These are phyloP conservation scores for Simalia tracyae DNA, from an alignment of 2,797 vertebrate genomes.

Conservation along the genomic window DNA sequence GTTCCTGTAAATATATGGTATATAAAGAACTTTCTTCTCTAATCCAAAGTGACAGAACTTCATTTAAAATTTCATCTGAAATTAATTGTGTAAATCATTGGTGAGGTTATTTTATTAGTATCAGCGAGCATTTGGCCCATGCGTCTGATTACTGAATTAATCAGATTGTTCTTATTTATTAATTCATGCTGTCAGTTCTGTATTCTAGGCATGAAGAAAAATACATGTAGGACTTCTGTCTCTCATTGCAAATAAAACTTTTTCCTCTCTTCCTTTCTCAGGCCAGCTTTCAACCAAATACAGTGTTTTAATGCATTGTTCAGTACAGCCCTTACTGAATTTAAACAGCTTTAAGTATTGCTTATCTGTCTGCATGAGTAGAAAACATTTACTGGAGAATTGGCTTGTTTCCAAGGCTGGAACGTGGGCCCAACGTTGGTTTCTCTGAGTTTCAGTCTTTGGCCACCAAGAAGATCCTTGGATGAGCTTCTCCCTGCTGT, in stretches of 20 bases:
- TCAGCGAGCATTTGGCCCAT: slow-evolving; percentile 59
- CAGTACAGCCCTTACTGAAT: neutral
- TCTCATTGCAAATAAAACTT: neutral
- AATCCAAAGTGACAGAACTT: slow-evolving; percentile 53
- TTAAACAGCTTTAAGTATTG: neutral
- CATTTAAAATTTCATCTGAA: slow-evolving; percentile 56
- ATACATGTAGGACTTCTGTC: neutral
- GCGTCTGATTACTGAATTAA: slow-evolving; percentile 35
- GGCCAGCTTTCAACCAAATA: neutral
- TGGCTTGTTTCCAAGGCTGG: neutral
- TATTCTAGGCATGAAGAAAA: slow-evolving; percentile 3
- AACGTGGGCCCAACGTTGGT: neutral
- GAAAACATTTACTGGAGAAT: neutral
- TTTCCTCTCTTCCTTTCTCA: neutral
- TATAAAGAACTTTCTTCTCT: slow-evolving; percentile 58
- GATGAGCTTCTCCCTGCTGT: neutral
- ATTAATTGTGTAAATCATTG: slow-evolving; percentile 50
- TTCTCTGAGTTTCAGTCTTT: neutral
- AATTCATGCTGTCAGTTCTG: slow-evolving; percentile 19
- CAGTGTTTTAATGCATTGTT: neutral
- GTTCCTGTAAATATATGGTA: neutral
- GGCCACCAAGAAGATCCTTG: neutral
- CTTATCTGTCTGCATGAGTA: neutral
- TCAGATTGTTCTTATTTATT: slow-evolving; percentile 29
- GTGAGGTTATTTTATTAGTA: slow-evolving; percentile 62